Evolutionary conservation across 2,888 invertebrate genomes (phyloP).

Genomic region (Lycophotia porphyrea): DNA sequence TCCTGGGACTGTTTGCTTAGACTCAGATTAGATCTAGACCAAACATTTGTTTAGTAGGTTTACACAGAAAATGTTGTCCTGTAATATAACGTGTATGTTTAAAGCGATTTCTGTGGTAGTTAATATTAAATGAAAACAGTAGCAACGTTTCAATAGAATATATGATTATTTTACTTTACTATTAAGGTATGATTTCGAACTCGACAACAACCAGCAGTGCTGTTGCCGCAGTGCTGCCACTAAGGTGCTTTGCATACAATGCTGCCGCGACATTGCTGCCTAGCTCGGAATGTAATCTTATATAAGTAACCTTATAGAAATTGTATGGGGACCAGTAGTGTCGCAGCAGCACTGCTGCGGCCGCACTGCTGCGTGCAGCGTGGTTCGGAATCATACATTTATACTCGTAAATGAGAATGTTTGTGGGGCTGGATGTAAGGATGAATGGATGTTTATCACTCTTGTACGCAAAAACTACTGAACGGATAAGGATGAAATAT

Average conservation of each 20-base stretch:
- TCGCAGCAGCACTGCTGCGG: no score
- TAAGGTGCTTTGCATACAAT: no score
- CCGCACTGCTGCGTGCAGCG: no score
- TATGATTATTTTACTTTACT: neutral
- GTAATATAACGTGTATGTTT: neutral
- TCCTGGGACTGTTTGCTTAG: slow-evolving; percentile 43
- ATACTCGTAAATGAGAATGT: neutral
- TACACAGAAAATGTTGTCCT: slow-evolving; percentile 38
- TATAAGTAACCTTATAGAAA: no score
- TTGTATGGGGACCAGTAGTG: no score
- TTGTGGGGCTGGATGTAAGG: neutral
- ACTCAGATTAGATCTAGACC: slow-evolving; percentile 55
- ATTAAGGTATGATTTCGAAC: no score
- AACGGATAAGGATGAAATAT: neutral
- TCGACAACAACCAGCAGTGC: no score
- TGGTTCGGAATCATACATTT: no score
- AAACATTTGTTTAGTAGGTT: slow-evolving; percentile 49
- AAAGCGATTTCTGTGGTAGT: neutral
- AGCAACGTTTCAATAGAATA: neutral
- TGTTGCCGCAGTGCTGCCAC: no score
- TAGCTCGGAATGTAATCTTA: no score
- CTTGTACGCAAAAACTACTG: neutral
- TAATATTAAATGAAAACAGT: neutral
- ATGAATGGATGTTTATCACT: neutral
- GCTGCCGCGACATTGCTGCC: no score